These are phyloP conservation scores for Capitulum mitella DNA, from an alignment of 2,888 invertebrate species.

Conservation along the genomic window DNA sequence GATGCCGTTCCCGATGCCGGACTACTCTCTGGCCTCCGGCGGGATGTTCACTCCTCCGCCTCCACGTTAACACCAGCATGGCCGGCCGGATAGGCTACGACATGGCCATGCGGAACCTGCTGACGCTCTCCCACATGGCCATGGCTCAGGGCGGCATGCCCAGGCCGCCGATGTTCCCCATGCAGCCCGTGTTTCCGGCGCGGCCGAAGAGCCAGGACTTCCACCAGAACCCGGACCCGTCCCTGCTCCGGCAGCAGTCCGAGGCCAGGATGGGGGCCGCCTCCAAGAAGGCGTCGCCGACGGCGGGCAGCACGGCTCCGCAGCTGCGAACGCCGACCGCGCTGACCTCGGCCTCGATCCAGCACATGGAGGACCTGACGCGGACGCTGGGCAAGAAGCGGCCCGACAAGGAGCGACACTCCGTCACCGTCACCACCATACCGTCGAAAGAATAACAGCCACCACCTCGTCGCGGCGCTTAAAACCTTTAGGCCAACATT, in stretches of 20 bases:
- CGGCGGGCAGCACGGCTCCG: constrained; percentile 1
- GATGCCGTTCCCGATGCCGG: background rate
- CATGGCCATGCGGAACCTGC: constrained; percentile 18
- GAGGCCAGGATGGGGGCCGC: background rate
- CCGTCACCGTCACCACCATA: background rate
- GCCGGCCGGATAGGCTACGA: background rate
- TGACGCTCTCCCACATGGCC: constrained; percentile 20
- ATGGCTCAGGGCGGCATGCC: constrained; percentile 11
- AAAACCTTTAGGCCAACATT: no score
- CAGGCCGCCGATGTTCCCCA: background rate
- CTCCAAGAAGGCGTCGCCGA: constrained; percentile 17
- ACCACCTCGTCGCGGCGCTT: no score
- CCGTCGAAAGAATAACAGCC: background rate
- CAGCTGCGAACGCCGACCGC: background rate
- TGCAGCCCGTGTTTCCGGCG: background rate
- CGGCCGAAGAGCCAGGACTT: background rate
- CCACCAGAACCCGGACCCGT: background rate
- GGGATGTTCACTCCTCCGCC: background rate
- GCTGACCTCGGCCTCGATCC: background rate
- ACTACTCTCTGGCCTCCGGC: background rate
- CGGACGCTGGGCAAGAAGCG: background rate
- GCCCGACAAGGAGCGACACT: background rate
- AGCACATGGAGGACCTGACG: background rate
- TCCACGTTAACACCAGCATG: background rate
- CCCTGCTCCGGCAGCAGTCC: background rate